These are phyloP conservation scores for Eristalis arbustorum DNA, from an alignment of 2,888 invertebrate species.

Conservation along the genomic window DNA sequence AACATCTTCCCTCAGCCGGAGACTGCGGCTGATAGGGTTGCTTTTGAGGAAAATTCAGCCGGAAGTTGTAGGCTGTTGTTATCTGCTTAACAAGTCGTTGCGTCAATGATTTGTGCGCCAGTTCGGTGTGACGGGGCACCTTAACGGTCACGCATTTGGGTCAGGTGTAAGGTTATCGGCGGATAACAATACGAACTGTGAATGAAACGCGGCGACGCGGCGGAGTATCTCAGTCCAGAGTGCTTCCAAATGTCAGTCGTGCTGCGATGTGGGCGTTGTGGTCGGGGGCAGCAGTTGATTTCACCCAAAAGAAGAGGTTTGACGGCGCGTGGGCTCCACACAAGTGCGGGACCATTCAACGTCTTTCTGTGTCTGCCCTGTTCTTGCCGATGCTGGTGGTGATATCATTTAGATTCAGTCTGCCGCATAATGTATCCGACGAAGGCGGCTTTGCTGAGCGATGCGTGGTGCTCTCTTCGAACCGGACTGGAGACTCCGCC, in stretches of 20 bases:
- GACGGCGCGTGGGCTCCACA: slow-evolving; percentile 16
- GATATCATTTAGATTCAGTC: background rate
- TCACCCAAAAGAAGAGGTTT: slow-evolving; percentile 56
- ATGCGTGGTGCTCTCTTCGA: background rate
- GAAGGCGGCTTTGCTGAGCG: background rate
- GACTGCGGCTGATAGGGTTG: background rate
- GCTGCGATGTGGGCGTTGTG: slow-evolving; percentile 32
- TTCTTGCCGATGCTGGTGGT: background rate
- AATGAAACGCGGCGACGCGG: background rate
- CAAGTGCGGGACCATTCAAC: slow-evolving; percentile 43
- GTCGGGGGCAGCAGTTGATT: slow-evolving; percentile 41
- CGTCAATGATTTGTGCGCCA: slow-evolving; percentile 8
- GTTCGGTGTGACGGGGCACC: slow-evolving; percentile 1
- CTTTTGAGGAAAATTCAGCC: slow-evolving; percentile 29
- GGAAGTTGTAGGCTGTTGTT: slow-evolving; percentile 61
- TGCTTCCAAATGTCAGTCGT: slow-evolving; percentile 36
- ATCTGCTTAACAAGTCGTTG: slow-evolving; percentile 31
- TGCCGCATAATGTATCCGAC: slow-evolving; percentile 2
- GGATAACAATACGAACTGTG: slow-evolving; percentile 13
- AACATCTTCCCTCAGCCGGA: background rate
- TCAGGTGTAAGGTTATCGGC: slow-evolving; percentile 61
- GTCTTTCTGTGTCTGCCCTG: background rate
- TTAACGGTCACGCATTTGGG: slow-evolving; percentile 51
- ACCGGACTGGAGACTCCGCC: slow-evolving; percentile 9
- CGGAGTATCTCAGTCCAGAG: slow-evolving; percentile 4